phyloP scores from a whole-genome alignment of 1,140 invertebrate genomes.

The Ceratitis capitata region DNA sequence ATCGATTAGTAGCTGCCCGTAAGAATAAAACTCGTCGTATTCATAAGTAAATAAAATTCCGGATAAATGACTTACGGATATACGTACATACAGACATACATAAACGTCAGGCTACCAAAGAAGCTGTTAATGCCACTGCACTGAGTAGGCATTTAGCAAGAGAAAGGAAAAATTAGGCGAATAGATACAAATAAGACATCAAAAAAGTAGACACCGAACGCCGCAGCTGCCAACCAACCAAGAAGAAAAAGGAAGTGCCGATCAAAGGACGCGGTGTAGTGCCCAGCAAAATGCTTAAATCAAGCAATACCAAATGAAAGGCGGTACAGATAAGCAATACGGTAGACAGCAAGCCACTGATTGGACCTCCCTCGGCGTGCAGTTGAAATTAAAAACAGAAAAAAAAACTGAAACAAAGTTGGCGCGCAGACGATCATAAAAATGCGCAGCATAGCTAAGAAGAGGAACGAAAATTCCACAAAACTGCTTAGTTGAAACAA shows the following conservation, averaged over 20 bases:
- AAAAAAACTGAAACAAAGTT: background rate
- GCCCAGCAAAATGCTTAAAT: background rate
- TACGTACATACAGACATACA: too few species aligned
- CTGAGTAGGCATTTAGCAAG: background rate
- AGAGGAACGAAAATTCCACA: background rate
- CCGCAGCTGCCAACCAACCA: background rate
- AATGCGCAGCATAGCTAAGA: background rate
- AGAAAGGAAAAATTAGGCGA: background rate
- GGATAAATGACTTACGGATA: background rate
- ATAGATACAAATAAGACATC: slow-evolving; percentile 33
- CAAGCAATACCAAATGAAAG: background rate
- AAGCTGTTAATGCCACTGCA: background rate
- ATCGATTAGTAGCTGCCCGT: slow-evolving; percentile 18
- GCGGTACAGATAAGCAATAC: background rate
- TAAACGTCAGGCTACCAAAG: slow-evolving; percentile 1
- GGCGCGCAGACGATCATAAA: background rate
- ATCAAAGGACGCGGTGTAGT: background rate
- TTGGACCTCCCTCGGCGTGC: slow-evolving; percentile 24
- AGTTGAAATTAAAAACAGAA: too few species aligned
- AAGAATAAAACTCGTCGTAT: background rate
- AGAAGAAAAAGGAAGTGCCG: too few species aligned
- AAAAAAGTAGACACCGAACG: background rate
- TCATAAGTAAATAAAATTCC: background rate
- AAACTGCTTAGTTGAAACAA: background rate
- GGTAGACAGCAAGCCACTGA: background rate